Evolutionary conservation across 2,113 vertebrate genomes (phyloP), one percentile per base, ranked within the genome.

Genomic region (Paradisaea rubra): DNA sequence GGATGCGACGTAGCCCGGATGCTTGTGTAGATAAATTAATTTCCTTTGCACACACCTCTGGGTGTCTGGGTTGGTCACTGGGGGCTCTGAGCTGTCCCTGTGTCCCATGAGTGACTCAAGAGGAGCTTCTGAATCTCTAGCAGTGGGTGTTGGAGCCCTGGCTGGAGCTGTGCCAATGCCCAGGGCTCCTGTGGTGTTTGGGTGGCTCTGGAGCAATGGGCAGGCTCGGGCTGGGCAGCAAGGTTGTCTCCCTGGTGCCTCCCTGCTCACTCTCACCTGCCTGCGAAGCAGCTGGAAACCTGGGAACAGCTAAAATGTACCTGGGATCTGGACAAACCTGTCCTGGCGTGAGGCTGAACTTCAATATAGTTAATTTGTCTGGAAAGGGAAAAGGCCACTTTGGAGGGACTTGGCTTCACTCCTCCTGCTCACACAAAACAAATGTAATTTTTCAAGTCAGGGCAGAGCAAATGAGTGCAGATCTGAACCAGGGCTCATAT

Each of bases 1-100:
- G 72, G 63, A 37, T 71, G 28, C 53, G 41, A 52, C 0, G 0
- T 17, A 22, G 33, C 79, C n/a, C 12, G 50, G 45, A 31, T 0
- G 2, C 63, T 71, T n/a, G 33, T 64, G 59, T 64, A 17, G 16
- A 52, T 73, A 19, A 60, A 73, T 81, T 19, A 8, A 7, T 69
- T 87, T 60, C 44, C 49, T 86, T 27, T 5, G 3, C 25, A 13
- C 10, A 1, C 64, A 42, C 30, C n/a, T 87, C 59, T 60, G 81
- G 49, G 59, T 68, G 39, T 59, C 50, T 17, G 72, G 16, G 13
- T 18, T 56, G 44, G 39, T 54, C 72, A 19, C 39, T 24, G 66
- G 54, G 37, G 24, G 10, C 68, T 91, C 28, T 3, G 6, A 8
- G 57, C 30, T 35, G 2, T 1, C 0, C 1, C 27, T 7, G 20